Evolutionary conservation across 2,888 invertebrate species (phyloP).

Genomic region (Aplocera efformata): DNA sequence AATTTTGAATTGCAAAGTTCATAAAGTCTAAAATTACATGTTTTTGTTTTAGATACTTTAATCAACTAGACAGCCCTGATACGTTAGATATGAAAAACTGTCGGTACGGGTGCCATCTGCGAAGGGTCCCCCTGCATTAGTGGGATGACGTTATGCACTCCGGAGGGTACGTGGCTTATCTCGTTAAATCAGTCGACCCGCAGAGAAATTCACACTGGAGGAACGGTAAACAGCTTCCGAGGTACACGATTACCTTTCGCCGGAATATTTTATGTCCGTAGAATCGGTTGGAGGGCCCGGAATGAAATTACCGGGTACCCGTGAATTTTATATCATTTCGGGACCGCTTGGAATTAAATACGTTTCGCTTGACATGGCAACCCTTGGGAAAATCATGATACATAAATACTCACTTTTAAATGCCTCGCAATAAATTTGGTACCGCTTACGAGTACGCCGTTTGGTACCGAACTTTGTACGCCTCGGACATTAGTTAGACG

Average conservation of each 20-base stretch:
- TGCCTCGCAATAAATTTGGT: slow-evolving; percentile 9
- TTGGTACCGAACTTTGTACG: slow-evolving; percentile 1
- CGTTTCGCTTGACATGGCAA: slow-evolving; percentile 3
- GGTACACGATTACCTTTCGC: slow-evolving; percentile 44
- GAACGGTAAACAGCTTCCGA: slow-evolving; percentile 54
- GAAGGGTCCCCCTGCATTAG: slow-evolving; percentile 73
- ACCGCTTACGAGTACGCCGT: neutral
- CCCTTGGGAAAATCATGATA: slow-evolving; percentile 2
- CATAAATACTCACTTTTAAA: slow-evolving; percentile 13
- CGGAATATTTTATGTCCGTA: slow-evolving; percentile 36
- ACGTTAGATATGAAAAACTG: slow-evolving; percentile 60
- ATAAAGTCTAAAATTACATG: no score
- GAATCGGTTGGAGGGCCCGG: slow-evolving; percentile 28
- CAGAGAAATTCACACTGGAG: slow-evolving; percentile 54
- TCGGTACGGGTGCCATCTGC: slow-evolving; percentile 73
- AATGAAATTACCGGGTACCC: slow-evolving; percentile 28
- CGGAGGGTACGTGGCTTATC: slow-evolving; percentile 72
- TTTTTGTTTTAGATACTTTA: neutral
- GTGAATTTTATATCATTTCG: slow-evolving; percentile 33
- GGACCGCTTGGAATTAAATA: slow-evolving; percentile 6
- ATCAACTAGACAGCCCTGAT: slow-evolving; percentile 39
- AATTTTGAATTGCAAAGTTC: no score
- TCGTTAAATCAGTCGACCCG: slow-evolving; percentile 59
- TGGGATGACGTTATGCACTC: slow-evolving; percentile 78
- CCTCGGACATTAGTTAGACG: slow-evolving; percentile 5